Conservation (phyloP, 1,140 invertebrate genomes). For the Drosophila persimilis region DNA sequence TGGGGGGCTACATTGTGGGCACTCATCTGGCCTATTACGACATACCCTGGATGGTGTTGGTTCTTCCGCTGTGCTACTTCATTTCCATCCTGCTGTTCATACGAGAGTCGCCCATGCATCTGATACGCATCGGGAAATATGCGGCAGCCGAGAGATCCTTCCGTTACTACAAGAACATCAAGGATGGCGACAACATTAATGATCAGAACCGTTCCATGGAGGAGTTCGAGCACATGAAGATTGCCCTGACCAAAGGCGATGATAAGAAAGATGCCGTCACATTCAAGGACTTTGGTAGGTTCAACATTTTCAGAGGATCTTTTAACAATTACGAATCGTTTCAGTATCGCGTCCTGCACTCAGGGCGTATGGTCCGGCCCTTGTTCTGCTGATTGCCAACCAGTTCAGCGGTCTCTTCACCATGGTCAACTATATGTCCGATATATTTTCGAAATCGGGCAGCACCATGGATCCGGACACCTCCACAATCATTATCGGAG, state of each 20-base stretch:
- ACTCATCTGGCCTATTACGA: conserved; percentile 53
- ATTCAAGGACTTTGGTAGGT: conserved; percentile 61
- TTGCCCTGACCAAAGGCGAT: conserved; percentile 33
- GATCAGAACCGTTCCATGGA: conserved; percentile 32
- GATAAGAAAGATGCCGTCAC: conserved; percentile 23
- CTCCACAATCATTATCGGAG: conserved; percentile 84
- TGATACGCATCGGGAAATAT: conserved; percentile 45
- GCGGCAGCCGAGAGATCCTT: conserved; percentile 55
- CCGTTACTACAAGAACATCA: conserved; percentile 67
- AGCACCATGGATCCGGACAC: conserved; percentile 84
- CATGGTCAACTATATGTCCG: conserved; percentile 75
- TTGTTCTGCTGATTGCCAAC: conserved; percentile 52
- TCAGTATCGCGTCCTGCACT: conserved; percentile 35
- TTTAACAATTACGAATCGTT: background rate
- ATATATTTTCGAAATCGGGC: conserved; percentile 87
- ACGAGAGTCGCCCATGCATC: conserved; percentile 63
- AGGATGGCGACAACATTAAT: conserved; percentile 28
- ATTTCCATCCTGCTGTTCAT: conserved; percentile 48
- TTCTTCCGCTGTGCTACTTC: conserved; percentile 48
- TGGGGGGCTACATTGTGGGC: conserved; percentile 61
- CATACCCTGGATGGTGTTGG: conserved; percentile 47
- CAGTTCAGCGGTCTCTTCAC: conserved; percentile 64
- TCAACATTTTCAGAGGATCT: background rate
- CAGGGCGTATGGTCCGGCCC: conserved; percentile 42
- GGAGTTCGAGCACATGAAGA: conserved; percentile 60